These are phyloP conservation scores for Camptogramma bilineatum DNA, from an alignment of 2,888 invertebrate species.

Conservation along the genomic window DNA sequence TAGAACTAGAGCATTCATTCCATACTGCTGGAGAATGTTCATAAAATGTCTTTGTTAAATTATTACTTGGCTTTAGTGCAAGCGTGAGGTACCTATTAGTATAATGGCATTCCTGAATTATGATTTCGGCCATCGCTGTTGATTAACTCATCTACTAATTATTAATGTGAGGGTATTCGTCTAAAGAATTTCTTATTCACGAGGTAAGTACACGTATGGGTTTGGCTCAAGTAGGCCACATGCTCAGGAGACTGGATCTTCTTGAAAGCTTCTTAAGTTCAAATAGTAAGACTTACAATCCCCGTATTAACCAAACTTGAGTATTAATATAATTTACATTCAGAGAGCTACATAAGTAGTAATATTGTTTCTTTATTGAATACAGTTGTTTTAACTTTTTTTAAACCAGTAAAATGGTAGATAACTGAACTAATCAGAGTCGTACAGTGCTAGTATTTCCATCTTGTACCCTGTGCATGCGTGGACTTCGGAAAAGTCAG, in stretches of 20 bases:
- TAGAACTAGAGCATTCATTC: constrained; percentile 57
- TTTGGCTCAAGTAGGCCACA: constrained; percentile 22
- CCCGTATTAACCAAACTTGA: background rate
- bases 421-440: too few relatives aligned
- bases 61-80: constrained; percentile 46
- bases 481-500: too few relatives aligned
- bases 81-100: constrained; percentile 42
- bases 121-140: constrained; percentile 34
- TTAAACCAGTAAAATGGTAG: too few relatives aligned
- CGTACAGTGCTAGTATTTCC: too few relatives aligned
- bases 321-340: background rate
- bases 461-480: too few relatives aligned
- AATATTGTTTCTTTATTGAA: too few relatives aligned
- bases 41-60: constrained; percentile 44
- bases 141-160: constrained; percentile 34
- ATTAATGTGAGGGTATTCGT: constrained; percentile 11
- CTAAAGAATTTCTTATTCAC: constrained; percentile 21
- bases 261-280: constrained; percentile 11
- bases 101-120: constrained; percentile 42
- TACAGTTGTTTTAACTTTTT: too few relatives aligned
- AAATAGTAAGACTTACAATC: constrained; percentile 1
- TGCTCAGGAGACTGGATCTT: constrained; percentile 23
- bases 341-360: too few relatives aligned
- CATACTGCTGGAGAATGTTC: constrained; percentile 49
- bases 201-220: constrained; percentile 12